Conservation (phyloP, 2,797 vertebrate genomes). For the Gymnocypris eckloni region DNA sequence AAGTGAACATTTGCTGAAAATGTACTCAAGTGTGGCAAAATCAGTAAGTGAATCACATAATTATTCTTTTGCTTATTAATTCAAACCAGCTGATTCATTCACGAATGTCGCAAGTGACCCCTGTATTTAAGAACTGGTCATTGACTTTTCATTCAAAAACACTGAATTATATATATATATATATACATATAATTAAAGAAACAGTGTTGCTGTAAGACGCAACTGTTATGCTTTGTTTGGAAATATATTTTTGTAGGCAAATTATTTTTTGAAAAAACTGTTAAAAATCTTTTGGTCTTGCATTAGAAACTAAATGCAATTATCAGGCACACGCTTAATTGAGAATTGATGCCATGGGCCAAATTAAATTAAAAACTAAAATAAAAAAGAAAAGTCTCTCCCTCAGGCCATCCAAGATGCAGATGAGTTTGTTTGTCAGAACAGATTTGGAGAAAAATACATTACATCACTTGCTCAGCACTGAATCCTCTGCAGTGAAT, state of each 20-base stretch:
- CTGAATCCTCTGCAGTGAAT: neutral
- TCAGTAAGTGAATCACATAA: too few relatives aligned
- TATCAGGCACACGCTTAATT: neutral
- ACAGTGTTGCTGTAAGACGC: neutral
- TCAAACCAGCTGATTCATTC: neutral
- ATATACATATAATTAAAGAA: neutral
- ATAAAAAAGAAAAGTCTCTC: neutral
- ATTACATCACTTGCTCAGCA: neutral
- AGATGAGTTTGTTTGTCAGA: neutral
- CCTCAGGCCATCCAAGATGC: neutral
- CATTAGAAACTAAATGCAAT: neutral
- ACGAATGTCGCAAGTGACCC: neutral
- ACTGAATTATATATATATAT: neutral
- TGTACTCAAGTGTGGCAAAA: too few relatives aligned
- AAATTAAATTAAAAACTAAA: neutral
- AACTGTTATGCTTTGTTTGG: neutral
- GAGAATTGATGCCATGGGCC: neutral
- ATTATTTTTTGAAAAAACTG: neutral
- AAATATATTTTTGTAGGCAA: neutral
- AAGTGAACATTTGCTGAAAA: too few relatives aligned
- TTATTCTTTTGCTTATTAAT: neutral
- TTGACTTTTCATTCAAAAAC: neutral
- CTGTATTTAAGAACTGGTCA: neutral
- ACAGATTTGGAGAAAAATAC: neutral
- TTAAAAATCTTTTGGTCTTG: neutral